Percentiles rank a stretch among this genome's conserved stretches.
These are phyloP conservation scores for Sturnira hondurensis DNA, from an alignment of 2,113 vertebrate species.

Conservation along the genomic window DNA sequence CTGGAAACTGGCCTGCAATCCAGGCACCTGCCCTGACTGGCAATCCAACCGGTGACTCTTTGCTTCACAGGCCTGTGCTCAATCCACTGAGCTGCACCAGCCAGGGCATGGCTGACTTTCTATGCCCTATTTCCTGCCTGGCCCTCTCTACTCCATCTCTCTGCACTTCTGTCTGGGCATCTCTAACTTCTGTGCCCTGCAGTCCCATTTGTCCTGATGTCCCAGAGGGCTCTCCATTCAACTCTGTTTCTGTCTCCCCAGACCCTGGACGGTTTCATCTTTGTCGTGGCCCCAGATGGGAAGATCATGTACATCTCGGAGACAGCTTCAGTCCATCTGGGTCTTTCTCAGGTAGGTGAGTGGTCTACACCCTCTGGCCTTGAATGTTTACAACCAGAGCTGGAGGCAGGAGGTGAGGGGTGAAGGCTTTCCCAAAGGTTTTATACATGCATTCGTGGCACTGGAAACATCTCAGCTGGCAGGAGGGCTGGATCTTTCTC, in stretches of 20 bases:
- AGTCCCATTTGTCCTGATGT: neutral
- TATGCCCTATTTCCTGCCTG: neutral
- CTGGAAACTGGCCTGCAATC: too few relatives aligned
- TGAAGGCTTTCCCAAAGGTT: neutral
- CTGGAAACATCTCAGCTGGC: neutral
- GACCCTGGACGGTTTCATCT: constrained; percentile 98
- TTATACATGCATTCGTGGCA: neutral
- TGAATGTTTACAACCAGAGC: neutral
- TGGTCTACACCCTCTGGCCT: constrained; percentile 16
- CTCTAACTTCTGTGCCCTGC: neutral
- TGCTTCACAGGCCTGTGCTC: too few relatives aligned
- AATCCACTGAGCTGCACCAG: too few relatives aligned
- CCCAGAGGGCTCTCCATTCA: neutral
- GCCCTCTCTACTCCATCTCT: neutral
- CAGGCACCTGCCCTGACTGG: too few relatives aligned
- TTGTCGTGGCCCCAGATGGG: constrained; percentile 98
- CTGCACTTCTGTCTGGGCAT: neutral
- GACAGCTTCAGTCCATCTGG: constrained; percentile 96
- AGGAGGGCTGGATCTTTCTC: neutral
- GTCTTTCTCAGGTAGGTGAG: constrained; percentile 93
- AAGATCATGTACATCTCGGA: constrained; percentile 99
- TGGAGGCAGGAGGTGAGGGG: neutral
- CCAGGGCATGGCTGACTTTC: neutral
- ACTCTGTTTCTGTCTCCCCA: constrained; percentile 72
- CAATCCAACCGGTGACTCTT: too few relatives aligned